phyloP scores from a whole-genome alignment of 2,888 invertebrate genomes.

The Catocala nupta region DNA sequence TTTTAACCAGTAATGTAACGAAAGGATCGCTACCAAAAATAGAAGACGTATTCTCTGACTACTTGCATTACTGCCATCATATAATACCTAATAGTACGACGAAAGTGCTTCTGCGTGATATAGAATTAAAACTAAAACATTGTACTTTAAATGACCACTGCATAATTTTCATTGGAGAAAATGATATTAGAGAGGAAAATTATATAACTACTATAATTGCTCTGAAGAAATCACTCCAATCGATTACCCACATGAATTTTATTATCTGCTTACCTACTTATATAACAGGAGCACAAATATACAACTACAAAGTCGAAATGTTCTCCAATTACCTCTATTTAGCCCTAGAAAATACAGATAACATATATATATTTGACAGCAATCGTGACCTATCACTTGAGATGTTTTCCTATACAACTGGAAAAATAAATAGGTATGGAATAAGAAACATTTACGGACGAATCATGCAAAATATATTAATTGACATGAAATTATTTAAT shows the following conservation, averaged over 20 bases:
- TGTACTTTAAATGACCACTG: slow-evolving; percentile 16
- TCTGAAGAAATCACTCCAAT: slow-evolving; percentile 3
- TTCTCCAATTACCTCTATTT: slow-evolving; percentile 10
- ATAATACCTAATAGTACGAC: not conserved
- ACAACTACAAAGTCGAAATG: slow-evolving; percentile 11
- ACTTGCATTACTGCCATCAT: not conserved
- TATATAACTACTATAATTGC: not conserved
- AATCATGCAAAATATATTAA: too few species aligned
- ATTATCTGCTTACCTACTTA: slow-evolving; percentile 16
- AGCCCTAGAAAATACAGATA: slow-evolving; percentile 2
- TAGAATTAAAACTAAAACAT: not conserved
- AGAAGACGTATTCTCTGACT: not conserved
- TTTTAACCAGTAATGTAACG: not conserved
- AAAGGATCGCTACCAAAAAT: not conserved
- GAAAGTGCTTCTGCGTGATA: not conserved
- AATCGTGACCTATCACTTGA: slow-evolving; percentile 7
- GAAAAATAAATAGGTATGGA: too few species aligned
- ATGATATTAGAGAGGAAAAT: not conserved
- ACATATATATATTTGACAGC: slow-evolving; percentile 9
- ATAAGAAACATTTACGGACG: too few species aligned
- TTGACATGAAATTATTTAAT: too few species aligned
- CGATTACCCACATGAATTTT: slow-evolving; percentile 10
- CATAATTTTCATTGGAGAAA: slow-evolving; percentile 17
- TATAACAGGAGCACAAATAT: slow-evolving; percentile 6
- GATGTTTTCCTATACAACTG: too few species aligned